Base-by-base conservation (phyloP, 2,797 vertebrate species). In the Chaunax sp. region DNA sequence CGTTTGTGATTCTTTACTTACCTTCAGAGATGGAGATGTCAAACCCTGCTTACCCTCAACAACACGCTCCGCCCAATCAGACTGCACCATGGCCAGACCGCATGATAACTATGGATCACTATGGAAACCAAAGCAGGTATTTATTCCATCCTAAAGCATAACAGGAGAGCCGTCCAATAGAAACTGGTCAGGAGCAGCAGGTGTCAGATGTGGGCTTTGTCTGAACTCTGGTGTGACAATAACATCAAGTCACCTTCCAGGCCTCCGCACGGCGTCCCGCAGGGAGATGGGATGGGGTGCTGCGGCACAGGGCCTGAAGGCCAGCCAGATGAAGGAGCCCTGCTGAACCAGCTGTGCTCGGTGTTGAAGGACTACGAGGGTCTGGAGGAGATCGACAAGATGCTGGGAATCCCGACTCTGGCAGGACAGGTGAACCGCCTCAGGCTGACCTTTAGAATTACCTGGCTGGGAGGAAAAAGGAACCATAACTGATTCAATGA, bases 311-410 rank as follows among this genome's bases (percentile, higher is more conserved):
- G 93, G 1, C 87, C 94, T 0, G 96, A 97, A 62, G 94, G 94
- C 12, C 94, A 92, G 0, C 89, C 94, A 1, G 98, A 99, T n/a
- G 98, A 99, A 66, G 96, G 96, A 1, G 83, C 96, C n/a, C 95
- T 99, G 28, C 93, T 99, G 45, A 97, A 92, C 90, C 98, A 99
- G 92, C 93, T 99, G 66, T 98, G 96, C 81, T 93, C 96, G 2
- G 96, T 95, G 52, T 85, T 99, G 63, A 94, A 97, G 87, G 98
- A 98, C 87, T 97, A 96, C 1, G 97, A 99, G 64, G 97, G 97
- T 37, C 93, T 99, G 49, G 98, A 99, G 88, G 98, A 99, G 88
- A 98, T 99, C 0, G 98, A 99, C 81, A 93, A 96, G 81, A 98
- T 97, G 75, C 90, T 99, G 50, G 98, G 98, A 49, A 99, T 99